These are phyloP conservation scores for Glyptemys insculpta DNA, from an alignment of 2,797 vertebrate genomes.

Conservation along the genomic window DNA sequence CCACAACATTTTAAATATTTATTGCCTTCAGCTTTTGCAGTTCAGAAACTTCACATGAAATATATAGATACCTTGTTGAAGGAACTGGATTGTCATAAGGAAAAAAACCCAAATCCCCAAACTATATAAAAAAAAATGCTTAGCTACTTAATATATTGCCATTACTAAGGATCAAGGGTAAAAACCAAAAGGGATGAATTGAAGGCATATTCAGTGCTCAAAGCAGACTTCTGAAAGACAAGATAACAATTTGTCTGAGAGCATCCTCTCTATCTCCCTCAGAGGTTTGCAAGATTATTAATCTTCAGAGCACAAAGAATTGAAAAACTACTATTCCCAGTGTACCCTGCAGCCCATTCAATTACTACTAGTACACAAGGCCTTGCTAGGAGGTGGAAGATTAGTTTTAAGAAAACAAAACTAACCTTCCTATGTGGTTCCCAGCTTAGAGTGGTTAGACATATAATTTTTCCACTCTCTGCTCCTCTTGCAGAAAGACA, in stretches of 20 bases:
- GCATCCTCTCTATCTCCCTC: constrained; percentile 60
- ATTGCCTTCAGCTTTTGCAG: not conserved
- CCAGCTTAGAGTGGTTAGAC: not conserved
- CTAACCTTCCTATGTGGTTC: constrained; percentile 28
- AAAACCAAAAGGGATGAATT: constrained; percentile 43
- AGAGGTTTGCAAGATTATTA: constrained; percentile 69
- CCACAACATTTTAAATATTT: constrained; percentile 3
- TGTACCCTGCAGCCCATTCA: constrained; percentile 71
- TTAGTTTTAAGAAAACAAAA: constrained; percentile 72
- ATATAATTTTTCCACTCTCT: constrained; percentile 22
- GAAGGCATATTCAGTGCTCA: constrained; percentile 48
- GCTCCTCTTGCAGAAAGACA: constrained; percentile 30
- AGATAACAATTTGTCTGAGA: constrained; percentile 72
- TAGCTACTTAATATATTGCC: constrained; percentile 45
- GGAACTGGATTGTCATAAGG: constrained; percentile 9
- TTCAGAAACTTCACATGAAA: constrained; percentile 21
- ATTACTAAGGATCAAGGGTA: constrained; percentile 58
- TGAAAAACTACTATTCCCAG: constrained; percentile 78
- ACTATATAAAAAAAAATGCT: not conserved
- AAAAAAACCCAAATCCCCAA: not conserved
- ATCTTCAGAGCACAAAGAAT: constrained; percentile 73
- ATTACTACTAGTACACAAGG: constrained; percentile 63
- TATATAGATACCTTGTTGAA: not conserved
- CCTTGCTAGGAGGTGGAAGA: constrained; percentile 44
- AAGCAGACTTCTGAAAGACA: constrained; percentile 66